phyloP scores from a whole-genome alignment of 2,888 invertebrate genomes.

The Drosophila macrospina region DNA sequence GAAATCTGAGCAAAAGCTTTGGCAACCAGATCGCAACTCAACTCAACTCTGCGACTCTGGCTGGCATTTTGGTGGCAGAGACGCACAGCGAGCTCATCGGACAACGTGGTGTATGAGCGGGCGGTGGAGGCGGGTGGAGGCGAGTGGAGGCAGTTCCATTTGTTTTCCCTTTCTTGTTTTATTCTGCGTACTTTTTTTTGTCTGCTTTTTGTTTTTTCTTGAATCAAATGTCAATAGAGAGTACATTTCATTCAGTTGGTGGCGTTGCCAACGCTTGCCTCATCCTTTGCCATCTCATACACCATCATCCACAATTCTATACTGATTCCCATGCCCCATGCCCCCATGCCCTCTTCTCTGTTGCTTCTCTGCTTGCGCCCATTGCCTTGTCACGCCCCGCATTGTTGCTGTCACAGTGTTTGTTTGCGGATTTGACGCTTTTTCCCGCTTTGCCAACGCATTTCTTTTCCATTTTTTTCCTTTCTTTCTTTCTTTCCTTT shows the following conservation, averaged over 20 bases:
- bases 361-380: background rate
- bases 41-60: slow-evolving; percentile 34
- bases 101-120: slow-evolving; percentile 40
- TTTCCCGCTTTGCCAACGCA: slow-evolving; percentile 69
- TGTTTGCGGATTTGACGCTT: slow-evolving; percentile 81
- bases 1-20: slow-evolving; percentile 76
- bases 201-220: slow-evolving; percentile 8
- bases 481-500: slow-evolving; percentile 14
- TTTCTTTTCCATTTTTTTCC: too few relatives aligned
- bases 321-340: background rate
- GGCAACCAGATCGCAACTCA: slow-evolving; percentile 54
- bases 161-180: slow-evolving; percentile 30
- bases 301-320: slow-evolving; percentile 3
- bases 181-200: background rate
- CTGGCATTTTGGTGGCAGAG: background rate
- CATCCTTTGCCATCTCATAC: slow-evolving; percentile 20
- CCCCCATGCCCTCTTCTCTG: background rate
- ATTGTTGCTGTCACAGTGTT: slow-evolving; percentile 78
- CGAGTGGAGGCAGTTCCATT: background rate
- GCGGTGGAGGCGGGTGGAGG: too few relatives aligned
- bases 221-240: slow-evolving; percentile 82
- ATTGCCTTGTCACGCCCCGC: slow-evolving; percentile 51
- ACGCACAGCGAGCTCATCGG: slow-evolving; percentile 11
- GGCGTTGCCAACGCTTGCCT: slow-evolving; percentile 42
- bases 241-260: slow-evolving; percentile 78